These are phyloP conservation scores for Frieseomelitta varia DNA, from an alignment of 1,140 invertebrate genomes.

Conservation along the genomic window DNA sequence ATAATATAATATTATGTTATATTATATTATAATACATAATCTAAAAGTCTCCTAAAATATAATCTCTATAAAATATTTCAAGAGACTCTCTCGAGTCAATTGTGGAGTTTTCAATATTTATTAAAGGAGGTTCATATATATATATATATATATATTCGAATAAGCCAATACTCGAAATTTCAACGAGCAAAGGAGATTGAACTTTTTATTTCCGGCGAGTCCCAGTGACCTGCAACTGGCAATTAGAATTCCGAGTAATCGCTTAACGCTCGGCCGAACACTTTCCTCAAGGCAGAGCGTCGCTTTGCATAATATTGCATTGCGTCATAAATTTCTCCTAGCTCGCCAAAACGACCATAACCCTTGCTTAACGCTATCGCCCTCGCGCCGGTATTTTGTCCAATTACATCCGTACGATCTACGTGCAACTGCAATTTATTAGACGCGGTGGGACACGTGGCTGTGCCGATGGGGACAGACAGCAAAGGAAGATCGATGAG, in stretches of 20 bases:
- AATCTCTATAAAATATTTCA: neutral
- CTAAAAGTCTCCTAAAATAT: too few species aligned
- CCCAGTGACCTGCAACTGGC: neutral
- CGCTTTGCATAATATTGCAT: neutral
- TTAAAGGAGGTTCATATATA: neutral
- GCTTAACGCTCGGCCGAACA: neutral
- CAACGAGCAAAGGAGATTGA: neutral
- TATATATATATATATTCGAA: too few species aligned
- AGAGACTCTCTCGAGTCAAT: neutral
- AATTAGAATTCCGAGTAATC: neutral
- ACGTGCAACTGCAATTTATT: constrained; percentile 55
- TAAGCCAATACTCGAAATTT: neutral
- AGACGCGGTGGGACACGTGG: constrained; percentile 29
- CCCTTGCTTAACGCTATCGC: neutral
- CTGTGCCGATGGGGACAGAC: constrained; percentile 6
- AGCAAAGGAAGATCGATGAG: constrained; percentile 56
- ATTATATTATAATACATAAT: too few species aligned
- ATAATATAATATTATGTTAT: too few species aligned
- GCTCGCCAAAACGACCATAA: neutral
- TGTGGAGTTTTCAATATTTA: neutral
- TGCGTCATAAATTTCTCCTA: neutral
- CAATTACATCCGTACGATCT: constrained; percentile 2
- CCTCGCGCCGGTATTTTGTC: constrained; percentile 1
- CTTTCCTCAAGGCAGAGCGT: neutral
- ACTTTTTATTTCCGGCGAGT: neutral